A percentile compares a stretch with the other conserved stretches of the same genome.
These are phyloP conservation scores for Spodoptera frugiperda DNA, from an alignment of 1,140 invertebrate species.

Conservation along the genomic window DNA sequence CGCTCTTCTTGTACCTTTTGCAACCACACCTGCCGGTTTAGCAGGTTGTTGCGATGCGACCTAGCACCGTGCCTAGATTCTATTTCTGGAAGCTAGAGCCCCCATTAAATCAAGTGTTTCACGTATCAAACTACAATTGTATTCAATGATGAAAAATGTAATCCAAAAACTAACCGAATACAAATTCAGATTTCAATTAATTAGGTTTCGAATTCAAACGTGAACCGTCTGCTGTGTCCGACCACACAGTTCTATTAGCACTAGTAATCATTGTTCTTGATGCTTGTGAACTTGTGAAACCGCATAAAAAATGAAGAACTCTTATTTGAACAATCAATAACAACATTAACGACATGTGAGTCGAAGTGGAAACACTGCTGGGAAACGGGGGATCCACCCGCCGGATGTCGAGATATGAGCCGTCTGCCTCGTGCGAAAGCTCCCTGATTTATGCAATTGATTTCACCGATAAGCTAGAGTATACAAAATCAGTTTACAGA, in stretches of 20 bases:
- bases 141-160: slow-evolving; percentile 21
- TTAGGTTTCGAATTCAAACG: slow-evolving; percentile 5
- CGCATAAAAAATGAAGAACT: no score
- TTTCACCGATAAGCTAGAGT: slow-evolving; percentile 42
- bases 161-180: slow-evolving; percentile 29
- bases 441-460: slow-evolving; percentile 59
- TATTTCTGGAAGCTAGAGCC: slow-evolving; percentile 64
- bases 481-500: slow-evolving; percentile 3
- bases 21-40: slow-evolving; percentile 78
- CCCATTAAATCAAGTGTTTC: slow-evolving; percentile 43
- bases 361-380: slow-evolving; percentile 60
- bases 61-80: slow-evolving; percentile 76
- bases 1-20: slow-evolving; percentile 65
- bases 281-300: background rate
- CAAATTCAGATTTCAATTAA: background rate
- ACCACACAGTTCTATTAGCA: background rate
- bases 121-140: slow-evolving; percentile 14
- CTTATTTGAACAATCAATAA: slow-evolving; percentile 30
- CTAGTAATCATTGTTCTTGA: background rate
- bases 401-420: slow-evolving; percentile 71
- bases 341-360: slow-evolving; percentile 51
- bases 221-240: background rate
- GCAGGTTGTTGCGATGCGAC: slow-evolving; percentile 73
- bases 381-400: slow-evolving; percentile 63
- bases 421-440: slow-evolving; percentile 61